Evolutionary conservation across 2,113 vertebrate genomes (phyloP).

Genomic region (Oophaga pumilio): DNA sequence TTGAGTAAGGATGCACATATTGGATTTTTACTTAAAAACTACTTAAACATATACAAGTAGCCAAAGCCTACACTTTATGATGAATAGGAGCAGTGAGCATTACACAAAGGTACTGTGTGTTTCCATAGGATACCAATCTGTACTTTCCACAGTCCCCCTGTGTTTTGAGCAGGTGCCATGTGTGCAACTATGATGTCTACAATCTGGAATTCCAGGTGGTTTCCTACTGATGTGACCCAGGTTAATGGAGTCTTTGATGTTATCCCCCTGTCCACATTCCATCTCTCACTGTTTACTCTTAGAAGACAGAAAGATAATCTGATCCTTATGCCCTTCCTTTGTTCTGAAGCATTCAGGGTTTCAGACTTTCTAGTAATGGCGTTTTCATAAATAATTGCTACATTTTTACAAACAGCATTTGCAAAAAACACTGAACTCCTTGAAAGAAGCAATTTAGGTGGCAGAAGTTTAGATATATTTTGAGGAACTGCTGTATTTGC

Average conservation of each 20-base stretch:
- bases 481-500: not conserved
- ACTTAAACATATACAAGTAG: not conserved
- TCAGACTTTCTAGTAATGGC: too few relatives aligned
- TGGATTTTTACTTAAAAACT: too few relatives aligned
- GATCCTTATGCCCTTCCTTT: constrained; percentile 27
- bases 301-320: not conserved
- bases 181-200: not conserved
- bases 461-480: not conserved
- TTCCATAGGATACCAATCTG: not conserved
- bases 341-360: not conserved
- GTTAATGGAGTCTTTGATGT: constrained; percentile 40
- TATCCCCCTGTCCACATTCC: constrained; percentile 11
- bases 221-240: not conserved
- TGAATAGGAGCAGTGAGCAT: not conserved
- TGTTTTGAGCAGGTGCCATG: not conserved
- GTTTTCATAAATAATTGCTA: too few relatives aligned
- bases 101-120: not conserved
- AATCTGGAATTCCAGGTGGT: not conserved
- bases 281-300: not conserved
- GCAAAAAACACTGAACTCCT: not conserved
- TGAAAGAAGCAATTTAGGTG: not conserved
- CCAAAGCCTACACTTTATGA: not conserved
- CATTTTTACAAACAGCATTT: too few relatives aligned
- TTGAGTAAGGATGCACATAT: too few relatives aligned
- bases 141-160: not conserved